A percentile compares a stretch with the other conserved stretches of the same genome.
phyloP scores from a whole-genome alignment of 1,140 invertebrate genomes.

The Nilaparvata lugens region DNA sequence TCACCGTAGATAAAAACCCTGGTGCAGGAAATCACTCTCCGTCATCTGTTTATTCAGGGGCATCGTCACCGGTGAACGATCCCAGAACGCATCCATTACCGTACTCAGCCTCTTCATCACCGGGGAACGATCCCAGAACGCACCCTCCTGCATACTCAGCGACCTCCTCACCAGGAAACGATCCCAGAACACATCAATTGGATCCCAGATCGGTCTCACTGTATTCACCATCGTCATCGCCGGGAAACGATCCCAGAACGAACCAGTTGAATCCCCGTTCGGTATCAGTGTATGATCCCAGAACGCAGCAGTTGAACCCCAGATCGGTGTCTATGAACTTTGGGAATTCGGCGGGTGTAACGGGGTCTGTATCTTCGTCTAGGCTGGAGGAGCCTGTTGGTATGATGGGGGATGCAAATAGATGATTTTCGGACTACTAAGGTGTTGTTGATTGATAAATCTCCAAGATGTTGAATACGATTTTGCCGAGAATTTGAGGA shows the following conservation, averaged over 20 bases:
- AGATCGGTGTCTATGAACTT: conserved; percentile 25
- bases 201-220: conserved; percentile 15
- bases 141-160: neutral
- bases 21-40: neutral
- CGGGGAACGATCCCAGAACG: neutral
- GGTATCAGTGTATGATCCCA: conserved; percentile 19
- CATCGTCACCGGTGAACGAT: neutral
- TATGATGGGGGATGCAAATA: neutral
- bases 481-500: too few species aligned
- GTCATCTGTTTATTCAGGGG: neutral
- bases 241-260: neutral
- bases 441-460: neutral
- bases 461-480: too few species aligned
- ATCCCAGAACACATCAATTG: neutral
- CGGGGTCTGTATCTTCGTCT: neutral
- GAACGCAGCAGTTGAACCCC: neutral
- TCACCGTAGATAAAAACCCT: neutral
- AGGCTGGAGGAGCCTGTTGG: neutral
- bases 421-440: conserved; percentile 15
- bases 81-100: neutral
- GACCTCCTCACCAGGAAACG: neutral
- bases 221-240: neutral
- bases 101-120: neutral
- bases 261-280: conserved; percentile 14
- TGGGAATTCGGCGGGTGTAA: neutral